Base-by-base conservation (phyloP, 2,113 vertebrate genomes). In the Triplophysa siluroides region DNA sequence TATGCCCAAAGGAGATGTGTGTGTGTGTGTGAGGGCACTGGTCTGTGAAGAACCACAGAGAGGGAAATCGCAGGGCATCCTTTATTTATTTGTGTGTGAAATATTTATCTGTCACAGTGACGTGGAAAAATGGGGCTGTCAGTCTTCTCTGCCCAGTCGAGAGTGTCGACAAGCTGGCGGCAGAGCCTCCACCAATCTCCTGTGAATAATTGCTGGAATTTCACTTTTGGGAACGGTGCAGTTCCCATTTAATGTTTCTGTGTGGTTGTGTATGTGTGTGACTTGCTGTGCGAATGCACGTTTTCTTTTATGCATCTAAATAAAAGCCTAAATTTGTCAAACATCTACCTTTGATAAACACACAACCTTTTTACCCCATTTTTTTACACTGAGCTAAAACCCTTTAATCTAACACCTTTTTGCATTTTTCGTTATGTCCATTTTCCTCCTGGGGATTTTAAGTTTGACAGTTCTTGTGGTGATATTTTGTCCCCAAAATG, bases 71-170 rank as follows among this genome's bases (percentile, higher is more conserved):
- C 88, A 79, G 82, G 84, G 89, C 96, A 98, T 98, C 92, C 96
- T 97, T 98, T 99, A 98, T 99, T 99, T 97, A 99, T 98, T 94
- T 93, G 93, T 92, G 93, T 94, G 94, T 99, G 93, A 98, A 98
- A 99, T 98, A 98, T 99, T 98, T 95, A 99, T 97, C 85, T 93
- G 93, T 94, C 94, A 95, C 93, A 91, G 89, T 91, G 95, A 91
- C 91, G 93, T 94, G 96, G 94, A 92, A 95, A 96, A 96, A 96
- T 96, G 93, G 93, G 93, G 93, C 95, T 94, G 94, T 95, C 95
- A 95, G 94, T 94, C 92, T 93, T 89, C 88, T 81, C 89, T 94
- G 94, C 92, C 90, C 92, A 92, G 87, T 89, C 88, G 92, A 92
- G 92, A 93, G 90, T 91, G 90, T 86, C 86, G 91, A 90, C 88